phyloP scores from a whole-genome alignment of 1,140 invertebrate genomes.

The Acyrthosiphon pisum region DNA sequence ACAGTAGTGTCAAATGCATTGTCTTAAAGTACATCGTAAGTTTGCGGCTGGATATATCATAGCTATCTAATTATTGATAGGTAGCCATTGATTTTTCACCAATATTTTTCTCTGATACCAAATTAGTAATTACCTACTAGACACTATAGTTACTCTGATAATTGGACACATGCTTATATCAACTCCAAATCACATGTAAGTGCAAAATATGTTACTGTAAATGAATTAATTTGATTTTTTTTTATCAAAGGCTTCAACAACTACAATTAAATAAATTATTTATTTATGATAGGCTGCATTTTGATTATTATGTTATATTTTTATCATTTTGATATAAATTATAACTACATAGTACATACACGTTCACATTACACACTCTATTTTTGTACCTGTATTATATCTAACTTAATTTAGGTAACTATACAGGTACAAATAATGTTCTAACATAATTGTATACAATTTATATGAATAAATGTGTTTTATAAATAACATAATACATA shows the following conservation, averaged over 20 bases:
- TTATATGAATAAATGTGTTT: not conserved
- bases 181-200: not conserved
- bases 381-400: not conserved
- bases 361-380: not conserved
- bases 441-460: not conserved
- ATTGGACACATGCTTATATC: not conserved
- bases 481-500: no score
- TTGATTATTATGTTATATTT: not conserved
- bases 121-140: not conserved
- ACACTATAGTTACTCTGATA: not conserved
- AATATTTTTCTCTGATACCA: not conserved
- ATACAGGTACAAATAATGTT: not conserved
- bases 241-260: not conserved
- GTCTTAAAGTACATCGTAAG: not conserved
- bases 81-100: not conserved
- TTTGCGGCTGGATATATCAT: not conserved
- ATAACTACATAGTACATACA: not conserved
- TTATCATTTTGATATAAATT: not conserved
- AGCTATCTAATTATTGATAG: not conserved
- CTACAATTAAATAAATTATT: not conserved
- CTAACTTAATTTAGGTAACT: not conserved
- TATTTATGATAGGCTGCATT: not conserved
- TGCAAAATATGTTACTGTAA: not conserved
- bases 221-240: not conserved
- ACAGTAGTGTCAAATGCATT: not conserved